phyloP scores from a whole-genome alignment of 1,140 invertebrate genomes.

The Drosophila kanapiae region DNA sequence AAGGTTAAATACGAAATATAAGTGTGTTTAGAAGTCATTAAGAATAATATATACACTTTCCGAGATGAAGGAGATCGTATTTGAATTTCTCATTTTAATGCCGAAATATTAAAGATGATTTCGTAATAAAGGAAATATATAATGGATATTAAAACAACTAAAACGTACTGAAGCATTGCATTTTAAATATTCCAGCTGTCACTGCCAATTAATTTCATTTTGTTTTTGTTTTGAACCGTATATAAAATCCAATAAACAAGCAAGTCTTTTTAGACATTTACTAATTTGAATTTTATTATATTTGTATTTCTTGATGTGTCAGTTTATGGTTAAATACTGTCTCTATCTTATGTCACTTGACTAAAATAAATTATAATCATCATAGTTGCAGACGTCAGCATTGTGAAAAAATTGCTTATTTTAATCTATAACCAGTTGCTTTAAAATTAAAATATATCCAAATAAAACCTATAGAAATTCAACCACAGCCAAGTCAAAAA shows the following conservation, averaged over 20 bases:
- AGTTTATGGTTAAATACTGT: background rate
- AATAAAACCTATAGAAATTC: background rate
- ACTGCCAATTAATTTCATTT: background rate
- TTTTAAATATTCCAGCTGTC: background rate
- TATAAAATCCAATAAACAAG: background rate
- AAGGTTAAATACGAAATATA: conserved; percentile 4
- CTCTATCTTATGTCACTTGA: background rate
- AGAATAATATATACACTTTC: background rate
- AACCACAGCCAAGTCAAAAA: background rate
- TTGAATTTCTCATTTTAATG: background rate
- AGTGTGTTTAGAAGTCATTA: background rate
- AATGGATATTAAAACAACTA: too few species aligned
- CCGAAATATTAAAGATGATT: too few species aligned
- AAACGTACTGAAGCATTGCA: too few species aligned
- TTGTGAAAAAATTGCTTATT: background rate
- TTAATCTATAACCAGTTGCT: background rate
- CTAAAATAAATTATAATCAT: background rate
- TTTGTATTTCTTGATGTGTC: background rate
- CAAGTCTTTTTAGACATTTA: background rate
- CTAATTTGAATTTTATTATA: too few species aligned
- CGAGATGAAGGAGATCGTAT: background rate
- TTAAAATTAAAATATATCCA: background rate
- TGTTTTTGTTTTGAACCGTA: too few species aligned
- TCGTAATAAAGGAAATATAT: too few species aligned
- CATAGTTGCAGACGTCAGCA: background rate